Base-by-base conservation (phyloP, 30 jellyfish, hydroid and myxozoan genomes). In the Nemopilema nomurai region DNA sequence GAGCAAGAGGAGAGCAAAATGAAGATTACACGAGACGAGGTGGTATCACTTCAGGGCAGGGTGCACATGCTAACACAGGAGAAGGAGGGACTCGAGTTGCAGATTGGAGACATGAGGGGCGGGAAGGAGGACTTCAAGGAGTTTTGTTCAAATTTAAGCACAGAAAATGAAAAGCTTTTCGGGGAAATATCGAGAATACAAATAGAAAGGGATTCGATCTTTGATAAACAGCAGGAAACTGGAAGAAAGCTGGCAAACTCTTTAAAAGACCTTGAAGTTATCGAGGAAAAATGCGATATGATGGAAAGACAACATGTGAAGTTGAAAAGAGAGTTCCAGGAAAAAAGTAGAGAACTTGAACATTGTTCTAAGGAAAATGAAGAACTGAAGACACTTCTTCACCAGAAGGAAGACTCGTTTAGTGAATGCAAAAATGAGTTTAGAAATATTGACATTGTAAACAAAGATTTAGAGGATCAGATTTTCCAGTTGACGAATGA, bases 401-500 rank as follows among this genome's bases (percentile, higher is more conserved):
- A 90, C 74, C 90, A 82, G 22, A 81, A 70, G 18, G 97, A 94
- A 71, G 97, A 81, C 28, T 97, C 95, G 62, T 69, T 79, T 21
- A 70, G 86, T 26, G 94, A 89, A 62, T 67, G 76, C 71, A 81
- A 90, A 49, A 85, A 90, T 30, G 88, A 74, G 67, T 67, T 94
- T 62, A 71, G 96, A 74, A 74, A 92, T 32, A 84, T 85, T 52
- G 97, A 89, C 63, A 86, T 89, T 27, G 90, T 77, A 8, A 94
- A 85, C 50, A 94, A 94, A 70, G 99, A 94, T 81, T 62, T 94
- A 65, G 99, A 94, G 51, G 99, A 94, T 81, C 99, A 94, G 82
- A 84, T 90, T 0, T 94, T 81, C 72, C 97, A 89, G 68, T 62
- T 85, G 16, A 33, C 96, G 76, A 87, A 81, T 64, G 97, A 94